Base-by-base conservation (phyloP, 2,797 vertebrate genomes). In the Paedocypris micromegethes region DNA sequence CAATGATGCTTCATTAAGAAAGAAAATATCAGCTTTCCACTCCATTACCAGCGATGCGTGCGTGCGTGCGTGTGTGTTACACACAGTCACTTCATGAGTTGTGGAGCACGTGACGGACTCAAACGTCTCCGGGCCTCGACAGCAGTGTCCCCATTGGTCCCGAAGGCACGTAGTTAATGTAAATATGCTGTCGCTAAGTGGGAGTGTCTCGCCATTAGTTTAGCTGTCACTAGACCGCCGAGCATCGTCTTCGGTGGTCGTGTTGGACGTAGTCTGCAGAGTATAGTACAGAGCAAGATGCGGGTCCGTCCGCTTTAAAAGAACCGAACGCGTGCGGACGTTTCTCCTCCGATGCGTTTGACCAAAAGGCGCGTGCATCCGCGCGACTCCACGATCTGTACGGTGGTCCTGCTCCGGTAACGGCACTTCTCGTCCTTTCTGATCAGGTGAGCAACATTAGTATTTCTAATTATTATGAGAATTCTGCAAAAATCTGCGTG, bases 11-110 rank as follows among this genome's bases (percentile, higher is more conserved):
- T 98, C 95, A 97, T 97, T 96, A 97, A 93, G 93, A 96, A 97
- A 97, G 93, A 98, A 97, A 97, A 98, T 97, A 97, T 95, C 95
- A 97, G 92, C 94, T 97, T 98, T 97, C 94, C 95, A 97, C 88
- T 91, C 93, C 95, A 98, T 98, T 98, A 98, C 92, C 92, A 91
- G 95, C 97, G 95, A 97, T n/a, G n/a, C 23, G 23, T 23, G 23
- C 23, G 23, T 23, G 23, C 23, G 23, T 1, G 23, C 23, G 23
- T 23, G 23, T 23, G 23, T 23, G 23, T 23, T 23, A 23, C 23
- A 23, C 23, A 23, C 23, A 23, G 23, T 23, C 23, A 23, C 70
- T 72, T 68, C 64, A 8, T 64, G 60, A 58, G 62, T 68, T 72
- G 68, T 74, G 70, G 76, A 78, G 75, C 78, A 80, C 76, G 78